Percentiles rank a stretch among this genome's conserved stretches.
Evolutionary conservation across 1,140 invertebrate genomes (phyloP).

Genomic region (Lerema accius): DNA sequence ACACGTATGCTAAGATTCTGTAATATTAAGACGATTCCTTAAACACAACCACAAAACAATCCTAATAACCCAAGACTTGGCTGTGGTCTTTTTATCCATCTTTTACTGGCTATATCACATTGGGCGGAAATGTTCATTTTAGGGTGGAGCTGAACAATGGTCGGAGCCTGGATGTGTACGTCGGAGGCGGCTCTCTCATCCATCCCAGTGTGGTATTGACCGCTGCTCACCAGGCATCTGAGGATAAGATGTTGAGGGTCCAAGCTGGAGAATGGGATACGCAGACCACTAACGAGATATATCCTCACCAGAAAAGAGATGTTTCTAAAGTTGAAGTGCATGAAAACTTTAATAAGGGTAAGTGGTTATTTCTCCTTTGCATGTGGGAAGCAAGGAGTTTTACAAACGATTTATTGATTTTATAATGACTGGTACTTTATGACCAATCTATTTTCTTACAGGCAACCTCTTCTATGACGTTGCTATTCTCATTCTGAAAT

Average conservation of each 20-base stretch:
- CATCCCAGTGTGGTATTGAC: constrained; percentile 87
- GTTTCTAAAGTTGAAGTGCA: constrained; percentile 78
- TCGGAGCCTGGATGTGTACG: constrained; percentile 85
- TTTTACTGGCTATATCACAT: too few species aligned
- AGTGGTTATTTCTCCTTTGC: too few species aligned
- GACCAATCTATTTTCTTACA: too few species aligned
- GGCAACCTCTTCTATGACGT: constrained; percentile 55
- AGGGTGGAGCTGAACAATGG: constrained; percentile 51
- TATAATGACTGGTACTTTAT: too few species aligned
- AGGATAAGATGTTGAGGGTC: constrained; percentile 89
- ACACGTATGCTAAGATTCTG: too few species aligned
- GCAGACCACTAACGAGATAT: constrained; percentile 76
- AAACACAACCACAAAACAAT: too few species aligned
- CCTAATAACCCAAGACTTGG: too few species aligned
- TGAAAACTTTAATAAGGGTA: constrained; percentile 74
- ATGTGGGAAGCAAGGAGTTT: too few species aligned
- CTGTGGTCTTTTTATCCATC: too few species aligned
- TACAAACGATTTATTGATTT: too few species aligned
- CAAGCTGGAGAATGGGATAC: constrained; percentile 86
- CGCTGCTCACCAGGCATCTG: constrained; percentile 65
- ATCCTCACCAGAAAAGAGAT: constrained; percentile 80
- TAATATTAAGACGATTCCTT: too few species aligned
- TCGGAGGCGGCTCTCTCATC: constrained; percentile 90
- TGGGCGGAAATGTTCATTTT: too few species aligned
- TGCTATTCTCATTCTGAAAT: constrained; percentile 47